These are phyloP conservation scores for Holacanthus passer DNA, from an alignment of 2,113 vertebrate genomes.

Conservation along the genomic window DNA sequence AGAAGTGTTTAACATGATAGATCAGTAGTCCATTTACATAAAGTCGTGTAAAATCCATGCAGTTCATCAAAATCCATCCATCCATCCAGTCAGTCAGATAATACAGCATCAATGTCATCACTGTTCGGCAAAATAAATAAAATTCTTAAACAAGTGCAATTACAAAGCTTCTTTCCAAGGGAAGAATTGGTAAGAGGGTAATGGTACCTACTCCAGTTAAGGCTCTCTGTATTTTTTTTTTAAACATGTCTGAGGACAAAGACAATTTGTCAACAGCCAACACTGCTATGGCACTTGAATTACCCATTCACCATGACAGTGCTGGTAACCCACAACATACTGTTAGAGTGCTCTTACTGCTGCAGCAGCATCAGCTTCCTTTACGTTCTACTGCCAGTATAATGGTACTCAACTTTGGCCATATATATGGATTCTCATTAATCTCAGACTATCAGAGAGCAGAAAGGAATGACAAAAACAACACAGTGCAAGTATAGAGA, in stretches of 20 bases:
- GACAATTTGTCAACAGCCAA: conserved; percentile 9
- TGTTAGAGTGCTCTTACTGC: neutral
- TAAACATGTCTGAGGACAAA: conserved; percentile 4
- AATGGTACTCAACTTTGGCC: neutral
- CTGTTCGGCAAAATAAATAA: conserved; percentile 57
- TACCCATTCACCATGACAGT: neutral
- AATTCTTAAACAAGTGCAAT: conserved; percentile 62
- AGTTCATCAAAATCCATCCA: conserved; percentile 33
- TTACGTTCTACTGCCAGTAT: neutral
- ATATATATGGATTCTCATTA: neutral
- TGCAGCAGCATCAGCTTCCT: neutral
- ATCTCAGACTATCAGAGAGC: conserved; percentile 26
- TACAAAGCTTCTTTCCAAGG: conserved; percentile 52
- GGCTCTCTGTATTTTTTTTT: conserved; percentile 1
- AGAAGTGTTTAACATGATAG: conserved; percentile 18
- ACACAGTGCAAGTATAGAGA: conserved; percentile 20
- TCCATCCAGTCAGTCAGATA: conserved; percentile 17
- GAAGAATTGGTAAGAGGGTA: conserved; percentile 9
- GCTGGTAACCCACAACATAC: neutral
- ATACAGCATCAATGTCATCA: conserved; percentile 42
- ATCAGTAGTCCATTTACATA: conserved; percentile 38
- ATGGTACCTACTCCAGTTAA: conserved; percentile 12
- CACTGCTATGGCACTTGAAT: conserved; percentile 25
- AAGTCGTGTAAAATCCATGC: conserved; percentile 37
- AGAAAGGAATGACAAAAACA: conserved; percentile 49